phyloP scores from a whole-genome alignment of 2,797 vertebrate genomes.

The Psittacula echo region DNA sequence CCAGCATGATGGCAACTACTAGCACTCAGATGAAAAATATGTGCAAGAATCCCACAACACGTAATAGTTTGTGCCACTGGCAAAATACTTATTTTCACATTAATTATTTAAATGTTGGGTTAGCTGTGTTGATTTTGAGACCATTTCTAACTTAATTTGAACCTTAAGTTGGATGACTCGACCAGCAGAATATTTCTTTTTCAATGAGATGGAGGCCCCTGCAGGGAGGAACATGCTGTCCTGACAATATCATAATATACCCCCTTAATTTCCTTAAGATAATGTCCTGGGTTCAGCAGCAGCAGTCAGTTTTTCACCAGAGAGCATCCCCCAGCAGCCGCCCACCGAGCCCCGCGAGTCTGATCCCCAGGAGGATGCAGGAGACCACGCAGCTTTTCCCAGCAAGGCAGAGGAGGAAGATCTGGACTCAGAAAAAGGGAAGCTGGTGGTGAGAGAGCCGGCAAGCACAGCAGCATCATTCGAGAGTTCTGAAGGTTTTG shows the following conservation, averaged over 20 bases:
- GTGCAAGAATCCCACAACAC: neutral
- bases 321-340: too few species aligned
- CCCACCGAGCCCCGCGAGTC: too few species aligned
- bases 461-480: too few species aligned
- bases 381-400: too few species aligned
- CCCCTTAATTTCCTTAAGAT: neutral
- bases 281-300: too few species aligned
- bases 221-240: neutral
- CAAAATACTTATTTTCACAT: neutral
- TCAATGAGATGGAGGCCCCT: neutral
- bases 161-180: neutral
- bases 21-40: neutral
- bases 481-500: too few species aligned
- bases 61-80: neutral
- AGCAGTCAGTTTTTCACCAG: too few species aligned
- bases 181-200: neutral
- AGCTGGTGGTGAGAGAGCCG: too few species aligned
- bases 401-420: too few species aligned
- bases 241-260: neutral
- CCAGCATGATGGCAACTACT: neutral
- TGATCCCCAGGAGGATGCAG: too few species aligned
- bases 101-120: neutral
- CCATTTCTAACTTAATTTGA: neutral
- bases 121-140: neutral
- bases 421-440: too few species aligned